A percentile compares a stretch with the other conserved stretches of the same genome.
Evolutionary conservation across 2,797 vertebrate species (phyloP).

Genomic region (Lacerta bilineata): DNA sequence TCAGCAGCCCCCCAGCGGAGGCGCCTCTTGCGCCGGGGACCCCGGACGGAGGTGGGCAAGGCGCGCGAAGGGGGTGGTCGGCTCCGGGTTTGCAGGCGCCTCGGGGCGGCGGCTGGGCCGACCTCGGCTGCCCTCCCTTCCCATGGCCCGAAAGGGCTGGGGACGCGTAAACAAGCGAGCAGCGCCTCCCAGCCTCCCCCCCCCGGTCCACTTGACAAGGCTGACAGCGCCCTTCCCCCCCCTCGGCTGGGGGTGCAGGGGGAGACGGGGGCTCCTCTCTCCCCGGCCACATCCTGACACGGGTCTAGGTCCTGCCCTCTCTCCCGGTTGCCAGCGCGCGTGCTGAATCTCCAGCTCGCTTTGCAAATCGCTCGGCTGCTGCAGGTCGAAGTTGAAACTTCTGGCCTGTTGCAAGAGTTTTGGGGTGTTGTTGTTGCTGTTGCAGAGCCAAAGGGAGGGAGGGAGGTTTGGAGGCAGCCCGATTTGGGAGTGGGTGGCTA

Average conservation of each 20-base stretch:
- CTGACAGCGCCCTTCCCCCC: background rate
- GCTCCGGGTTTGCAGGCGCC: background rate
- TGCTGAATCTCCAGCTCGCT: background rate
- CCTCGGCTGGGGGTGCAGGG: background rate
- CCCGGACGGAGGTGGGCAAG: background rate
- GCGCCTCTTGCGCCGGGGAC: slow-evolving; percentile 4
- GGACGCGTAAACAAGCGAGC: background rate
- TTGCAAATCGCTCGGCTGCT: background rate
- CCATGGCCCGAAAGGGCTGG: background rate
- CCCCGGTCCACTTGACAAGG: background rate
- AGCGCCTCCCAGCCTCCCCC: too few species aligned
- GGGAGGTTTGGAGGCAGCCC: background rate
- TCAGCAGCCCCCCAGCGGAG: background rate
- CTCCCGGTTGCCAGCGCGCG: background rate
- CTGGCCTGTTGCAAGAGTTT: background rate
- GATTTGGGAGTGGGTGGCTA: too few species aligned
- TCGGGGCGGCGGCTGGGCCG: background rate
- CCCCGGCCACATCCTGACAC: too few species aligned
- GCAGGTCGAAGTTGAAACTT: background rate
- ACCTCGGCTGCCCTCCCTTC: background rate
- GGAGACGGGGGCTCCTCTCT: background rate
- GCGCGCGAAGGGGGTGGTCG: background rate
- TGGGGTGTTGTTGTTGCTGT: too few species aligned
- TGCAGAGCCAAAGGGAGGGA: too few species aligned
- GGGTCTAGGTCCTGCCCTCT: background rate